Percentiles rank a stretch among this genome's conserved stretches.
Evolutionary conservation across 2,113 vertebrate species (phyloP).

Genomic region (Neodontobutis hainanensis): DNA sequence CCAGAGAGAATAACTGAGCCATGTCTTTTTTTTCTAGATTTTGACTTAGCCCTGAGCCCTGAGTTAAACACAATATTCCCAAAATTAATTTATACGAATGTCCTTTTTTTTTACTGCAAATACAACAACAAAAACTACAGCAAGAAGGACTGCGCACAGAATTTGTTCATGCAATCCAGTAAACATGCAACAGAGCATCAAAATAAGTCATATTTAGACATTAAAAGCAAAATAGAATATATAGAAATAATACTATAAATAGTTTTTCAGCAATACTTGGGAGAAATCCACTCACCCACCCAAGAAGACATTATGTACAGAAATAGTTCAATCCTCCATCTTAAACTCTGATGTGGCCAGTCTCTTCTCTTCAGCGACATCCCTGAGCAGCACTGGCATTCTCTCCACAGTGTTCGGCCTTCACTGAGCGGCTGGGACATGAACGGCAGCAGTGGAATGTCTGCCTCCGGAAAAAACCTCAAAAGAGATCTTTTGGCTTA

Average conservation of each 20-base stretch:
- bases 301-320: conserved; percentile 10
- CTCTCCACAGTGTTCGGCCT: not conserved
- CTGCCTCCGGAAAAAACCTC: not conserved
- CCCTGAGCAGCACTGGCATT: not conserved
- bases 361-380: not conserved
- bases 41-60: conserved; percentile 37
- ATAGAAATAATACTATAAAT: too few relatives aligned
- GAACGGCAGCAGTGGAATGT: not conserved
- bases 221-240: conserved; percentile 4
- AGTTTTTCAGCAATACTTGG: not conserved
- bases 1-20: too few relatives aligned
- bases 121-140: conserved; percentile 21
- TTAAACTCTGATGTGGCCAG: not conserved
- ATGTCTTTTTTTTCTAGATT: conserved; percentile 4
- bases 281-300: conserved; percentile 8
- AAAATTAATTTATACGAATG: conserved; percentile 6
- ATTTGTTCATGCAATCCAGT: conserved; percentile 36
- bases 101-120: not conserved
- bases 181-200: conserved; percentile 38
- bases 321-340: not conserved
- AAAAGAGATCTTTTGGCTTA: not conserved
- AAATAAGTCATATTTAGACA: not conserved
- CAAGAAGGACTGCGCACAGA: conserved; percentile 16
- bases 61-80: conserved; percentile 20
- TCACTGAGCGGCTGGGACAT: not conserved